A percentile compares a stretch with the other conserved stretches of the same genome.
These are phyloP conservation scores for Xanthorhoe designata DNA, from an alignment of 2,888 invertebrate species.

Conservation along the genomic window DNA sequence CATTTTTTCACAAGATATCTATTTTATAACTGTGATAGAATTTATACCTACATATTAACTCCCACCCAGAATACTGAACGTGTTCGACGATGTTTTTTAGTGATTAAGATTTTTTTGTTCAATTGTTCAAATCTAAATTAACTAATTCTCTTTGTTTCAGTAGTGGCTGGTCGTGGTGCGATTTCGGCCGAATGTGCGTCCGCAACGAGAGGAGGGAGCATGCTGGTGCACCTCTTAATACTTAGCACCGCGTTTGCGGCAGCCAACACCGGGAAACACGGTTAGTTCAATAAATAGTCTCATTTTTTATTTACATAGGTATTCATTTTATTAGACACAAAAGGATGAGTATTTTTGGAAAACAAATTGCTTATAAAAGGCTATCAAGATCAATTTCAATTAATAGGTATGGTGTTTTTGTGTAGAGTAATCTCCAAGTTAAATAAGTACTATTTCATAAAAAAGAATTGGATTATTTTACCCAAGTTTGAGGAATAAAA, in stretches of 20 bases:
- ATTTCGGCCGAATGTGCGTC: conserved; percentile 77
- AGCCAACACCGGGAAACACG: conserved; percentile 80
- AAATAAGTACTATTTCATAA: too few species aligned
- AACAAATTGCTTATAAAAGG: too few species aligned
- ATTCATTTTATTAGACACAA: too few species aligned
- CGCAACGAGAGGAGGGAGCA: conserved; percentile 73
- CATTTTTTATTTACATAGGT: neutral
- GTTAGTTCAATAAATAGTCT: conserved; percentile 49
- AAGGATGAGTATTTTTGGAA: too few species aligned
- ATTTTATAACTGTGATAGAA: neutral
- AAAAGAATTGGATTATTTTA: too few species aligned
- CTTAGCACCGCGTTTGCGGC: conserved; percentile 83
- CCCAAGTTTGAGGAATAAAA: too few species aligned
- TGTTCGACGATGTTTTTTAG: neutral
- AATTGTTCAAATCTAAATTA: too few species aligned
- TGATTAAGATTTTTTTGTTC: neutral
- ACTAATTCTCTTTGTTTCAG: conserved; percentile 58
- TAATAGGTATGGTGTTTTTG: too few species aligned
- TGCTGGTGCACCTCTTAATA: conserved; percentile 81
- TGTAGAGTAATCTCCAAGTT: too few species aligned
- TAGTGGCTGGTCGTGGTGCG: conserved; percentile 52
- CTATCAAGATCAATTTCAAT: too few species aligned
- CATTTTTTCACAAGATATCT: neutral
- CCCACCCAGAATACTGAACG: neutral
- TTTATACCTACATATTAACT: neutral